These are phyloP conservation scores for Hemicordylus capensis DNA, from an alignment of 2,113 vertebrate species.

Conservation along the genomic window DNA sequence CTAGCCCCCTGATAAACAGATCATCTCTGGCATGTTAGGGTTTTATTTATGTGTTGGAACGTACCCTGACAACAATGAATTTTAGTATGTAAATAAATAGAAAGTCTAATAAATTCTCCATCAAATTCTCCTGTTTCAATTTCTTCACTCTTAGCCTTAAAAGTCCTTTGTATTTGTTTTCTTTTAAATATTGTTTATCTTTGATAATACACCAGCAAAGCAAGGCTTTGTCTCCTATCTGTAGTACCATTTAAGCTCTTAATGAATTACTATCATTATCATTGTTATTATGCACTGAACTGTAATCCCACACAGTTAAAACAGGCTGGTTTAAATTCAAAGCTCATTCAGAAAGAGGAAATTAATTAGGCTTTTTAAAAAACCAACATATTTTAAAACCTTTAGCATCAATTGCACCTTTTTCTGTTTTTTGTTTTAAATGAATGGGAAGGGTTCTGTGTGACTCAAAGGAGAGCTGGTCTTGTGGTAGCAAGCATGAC, in stretches of 20 bases:
- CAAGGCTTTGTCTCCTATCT: not conserved
- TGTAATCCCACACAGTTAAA: not conserved
- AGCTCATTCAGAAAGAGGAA: not conserved
- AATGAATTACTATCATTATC: no score
- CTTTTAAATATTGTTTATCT: not conserved
- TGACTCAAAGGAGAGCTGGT: no score
- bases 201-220: not conserved
- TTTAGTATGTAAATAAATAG: not conserved
- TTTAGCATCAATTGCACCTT: not conserved
- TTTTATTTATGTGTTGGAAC: not conserved
- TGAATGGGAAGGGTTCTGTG: not conserved
- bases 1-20: not conserved
- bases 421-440: no score
- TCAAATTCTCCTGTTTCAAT: not conserved
- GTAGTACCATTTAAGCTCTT: not conserved
- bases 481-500: no score
- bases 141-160: not conserved
- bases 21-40: not conserved
- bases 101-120: no score
- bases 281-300: not conserved
- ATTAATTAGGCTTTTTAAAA: not conserved
- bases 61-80: not conserved
- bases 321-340: not conserved
- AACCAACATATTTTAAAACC: not conserved
- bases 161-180: not conserved